These are phyloP conservation scores for Andrena chrysosceles DNA, from an alignment of 2,888 invertebrate genomes.

Conservation along the genomic window DNA sequence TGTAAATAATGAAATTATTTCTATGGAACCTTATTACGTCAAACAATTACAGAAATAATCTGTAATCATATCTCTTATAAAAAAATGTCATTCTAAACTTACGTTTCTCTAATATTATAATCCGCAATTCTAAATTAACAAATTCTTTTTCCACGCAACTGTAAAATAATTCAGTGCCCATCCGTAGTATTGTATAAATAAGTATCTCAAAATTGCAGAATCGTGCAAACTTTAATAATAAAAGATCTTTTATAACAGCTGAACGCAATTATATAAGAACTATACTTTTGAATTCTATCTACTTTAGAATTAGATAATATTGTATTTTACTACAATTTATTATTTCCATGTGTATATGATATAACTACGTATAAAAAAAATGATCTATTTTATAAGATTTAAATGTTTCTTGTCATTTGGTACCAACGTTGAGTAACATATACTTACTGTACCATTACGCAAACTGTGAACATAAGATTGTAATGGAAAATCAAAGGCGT, in stretches of 20 bases:
- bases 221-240: background rate
- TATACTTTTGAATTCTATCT: slow-evolving; percentile 13
- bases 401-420: slow-evolving; percentile 6
- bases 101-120: slow-evolving; percentile 12
- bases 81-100: slow-evolving; percentile 13
- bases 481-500: slow-evolving; percentile 15
- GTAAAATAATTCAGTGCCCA: slow-evolving; percentile 19
- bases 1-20: slow-evolving; percentile 38
- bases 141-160: slow-evolving; percentile 15
- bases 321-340: slow-evolving; percentile 20
- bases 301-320: slow-evolving; percentile 16
- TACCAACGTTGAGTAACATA: slow-evolving; percentile 10
- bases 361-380: slow-evolving; percentile 15
- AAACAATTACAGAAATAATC: slow-evolving; percentile 11
- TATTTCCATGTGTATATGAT: background rate
- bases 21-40: slow-evolving; percentile 9
- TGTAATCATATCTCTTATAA: slow-evolving; percentile 14
- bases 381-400: slow-evolving; percentile 36
- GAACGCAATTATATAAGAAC: slow-evolving; percentile 2
- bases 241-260: slow-evolving; percentile 11
- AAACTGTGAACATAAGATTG: slow-evolving; percentile 27
- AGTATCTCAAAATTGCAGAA: slow-evolving; percentile 17
- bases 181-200: slow-evolving; percentile 3
- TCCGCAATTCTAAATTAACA: slow-evolving; percentile 9
- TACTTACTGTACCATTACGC: slow-evolving; percentile 1